phyloP scores from a whole-genome alignment of 2,113 vertebrate species.

The Cephalopholis sonnerati region DNA sequence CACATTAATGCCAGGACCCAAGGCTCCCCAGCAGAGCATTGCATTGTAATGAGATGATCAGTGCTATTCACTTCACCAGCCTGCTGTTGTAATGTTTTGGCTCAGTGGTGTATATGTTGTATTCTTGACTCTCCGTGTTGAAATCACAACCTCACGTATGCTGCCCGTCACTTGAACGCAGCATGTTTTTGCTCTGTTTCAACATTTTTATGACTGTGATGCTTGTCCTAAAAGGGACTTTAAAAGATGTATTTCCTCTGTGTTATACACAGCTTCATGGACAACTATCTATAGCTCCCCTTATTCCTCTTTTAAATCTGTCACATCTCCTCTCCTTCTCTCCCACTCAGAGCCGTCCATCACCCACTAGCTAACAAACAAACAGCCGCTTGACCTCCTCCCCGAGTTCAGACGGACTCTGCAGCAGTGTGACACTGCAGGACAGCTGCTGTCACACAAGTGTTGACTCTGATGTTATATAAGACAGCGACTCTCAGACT shows the following conservation, averaged over 20 bases:
- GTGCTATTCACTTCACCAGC: too few relatives aligned
- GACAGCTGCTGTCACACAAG: conserved; percentile 6
- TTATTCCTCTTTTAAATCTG: not conserved
- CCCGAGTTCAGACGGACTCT: conserved; percentile 24
- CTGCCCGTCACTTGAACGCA: not conserved
- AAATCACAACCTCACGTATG: not conserved
- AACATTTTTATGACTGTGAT: not conserved
- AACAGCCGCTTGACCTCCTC: not conserved
- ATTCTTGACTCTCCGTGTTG: not conserved
- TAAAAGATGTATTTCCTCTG: not conserved
- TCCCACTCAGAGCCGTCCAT: not conserved
- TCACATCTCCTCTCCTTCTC: not conserved
- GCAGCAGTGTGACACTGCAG: not conserved
- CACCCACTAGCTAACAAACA: not conserved
- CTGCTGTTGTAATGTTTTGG: too few relatives aligned
- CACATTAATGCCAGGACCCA: too few relatives aligned
- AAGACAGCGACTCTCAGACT: not conserved
- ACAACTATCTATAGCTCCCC: not conserved
- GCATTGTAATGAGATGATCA: too few relatives aligned
- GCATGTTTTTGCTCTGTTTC: not conserved
- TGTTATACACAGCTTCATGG: not conserved
- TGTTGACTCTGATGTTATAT: not conserved
- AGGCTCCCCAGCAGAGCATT: too few relatives aligned
- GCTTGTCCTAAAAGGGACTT: not conserved
- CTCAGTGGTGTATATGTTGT: not conserved